Base-by-base conservation (phyloP, 2,797 vertebrate species). In the Hybognathus amarus region DNA sequence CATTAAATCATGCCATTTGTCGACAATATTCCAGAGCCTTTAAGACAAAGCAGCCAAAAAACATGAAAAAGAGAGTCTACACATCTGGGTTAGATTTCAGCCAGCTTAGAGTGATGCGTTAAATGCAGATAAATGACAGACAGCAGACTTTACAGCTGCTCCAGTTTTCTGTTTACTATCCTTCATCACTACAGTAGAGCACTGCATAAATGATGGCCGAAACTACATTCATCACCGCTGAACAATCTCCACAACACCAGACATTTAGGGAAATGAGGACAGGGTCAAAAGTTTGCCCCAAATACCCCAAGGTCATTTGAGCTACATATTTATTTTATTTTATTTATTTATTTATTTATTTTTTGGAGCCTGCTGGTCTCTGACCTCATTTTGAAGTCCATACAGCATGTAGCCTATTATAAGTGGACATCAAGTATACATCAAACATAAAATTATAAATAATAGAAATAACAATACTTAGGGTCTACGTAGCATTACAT, bases 81-180 rank as follows among this genome's bases (percentile, higher is more conserved):
- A 84, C 83, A 86, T 84, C 79, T 88, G 80, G 75, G 8, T 82
- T 69, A 63, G 59, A 88, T 89, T 87, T 79, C 64, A 82, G n/a
- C 40, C 78, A 66, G 86, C 82, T 79, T 64, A 54, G 85, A 80
- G 10, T 77, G 87, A 82, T 69, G 79, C 59, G 67, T 81, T 83
- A 50, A 85, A 76, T 73, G 24, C 40, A 86, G 73, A 87, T 73
- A 81, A 85, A 85, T 85, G 83, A 84, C 79, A 84, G 22, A 45
- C 47, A 87, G 86, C 87, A 75, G 84, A 83, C 87, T 89, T 86
- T 82, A 85, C 74, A 71, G 73, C 75, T 85, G 79, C 85, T 74
- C 38, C 68, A 40, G 84, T 59, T 89, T 83, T 88, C 87, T 93
- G 92, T 91, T 91, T 87, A 89, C 73, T 59, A 80, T 93, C 85